phyloP scores from a whole-genome alignment of 2,113 vertebrate species.

The Takifugu flavidus region DNA sequence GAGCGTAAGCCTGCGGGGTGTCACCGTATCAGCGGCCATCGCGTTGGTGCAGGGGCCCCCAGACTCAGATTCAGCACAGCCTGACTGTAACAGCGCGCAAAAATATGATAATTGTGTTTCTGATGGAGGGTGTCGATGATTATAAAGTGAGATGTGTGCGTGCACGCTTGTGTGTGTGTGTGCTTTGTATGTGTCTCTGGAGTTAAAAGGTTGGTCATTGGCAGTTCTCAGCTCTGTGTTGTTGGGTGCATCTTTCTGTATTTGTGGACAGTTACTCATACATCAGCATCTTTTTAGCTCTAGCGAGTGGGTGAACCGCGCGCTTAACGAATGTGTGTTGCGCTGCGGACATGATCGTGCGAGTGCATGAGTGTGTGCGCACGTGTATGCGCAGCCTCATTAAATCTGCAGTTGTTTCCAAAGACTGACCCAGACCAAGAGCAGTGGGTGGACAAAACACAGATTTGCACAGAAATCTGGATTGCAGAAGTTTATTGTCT shows the following conservation, averaged over 20 bases:
- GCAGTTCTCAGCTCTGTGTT: slow-evolving; percentile 31
- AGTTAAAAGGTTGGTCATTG: slow-evolving; percentile 31
- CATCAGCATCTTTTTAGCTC: slow-evolving; percentile 65
- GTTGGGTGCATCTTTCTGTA: slow-evolving; percentile 47
- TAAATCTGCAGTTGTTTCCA: slow-evolving; percentile 62
- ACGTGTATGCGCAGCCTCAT: slow-evolving; percentile 46
- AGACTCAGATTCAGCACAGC: slow-evolving; percentile 57
- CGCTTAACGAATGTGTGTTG: slow-evolving; percentile 9
- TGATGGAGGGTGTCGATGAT: slow-evolving; percentile 54
- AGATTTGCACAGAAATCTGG: slow-evolving; percentile 51
- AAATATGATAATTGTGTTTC: slow-evolving; percentile 66
- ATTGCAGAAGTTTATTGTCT: slow-evolving; percentile 37
- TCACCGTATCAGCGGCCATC: slow-evolving; percentile 64
- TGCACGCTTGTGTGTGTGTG: neutral
- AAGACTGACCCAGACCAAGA: slow-evolving; percentile 59
- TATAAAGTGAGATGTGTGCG: slow-evolving; percentile 17
- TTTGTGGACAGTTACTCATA: slow-evolving; percentile 65
- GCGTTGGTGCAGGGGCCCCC: slow-evolving; percentile 48
- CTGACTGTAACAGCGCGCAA: slow-evolving; percentile 45
- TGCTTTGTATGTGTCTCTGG: slow-evolving; percentile 19
- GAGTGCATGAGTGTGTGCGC: slow-evolving; percentile 10
- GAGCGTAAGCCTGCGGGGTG: slow-evolving; percentile 70
- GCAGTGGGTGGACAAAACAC: slow-evolving; percentile 56
- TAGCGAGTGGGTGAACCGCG: slow-evolving; percentile 57
- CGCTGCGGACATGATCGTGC: neutral